Percentiles rank a stretch among this genome's conserved stretches.
Conservation (phyloP, 2,113 vertebrate species). For the Piaya cayana region DNA sequence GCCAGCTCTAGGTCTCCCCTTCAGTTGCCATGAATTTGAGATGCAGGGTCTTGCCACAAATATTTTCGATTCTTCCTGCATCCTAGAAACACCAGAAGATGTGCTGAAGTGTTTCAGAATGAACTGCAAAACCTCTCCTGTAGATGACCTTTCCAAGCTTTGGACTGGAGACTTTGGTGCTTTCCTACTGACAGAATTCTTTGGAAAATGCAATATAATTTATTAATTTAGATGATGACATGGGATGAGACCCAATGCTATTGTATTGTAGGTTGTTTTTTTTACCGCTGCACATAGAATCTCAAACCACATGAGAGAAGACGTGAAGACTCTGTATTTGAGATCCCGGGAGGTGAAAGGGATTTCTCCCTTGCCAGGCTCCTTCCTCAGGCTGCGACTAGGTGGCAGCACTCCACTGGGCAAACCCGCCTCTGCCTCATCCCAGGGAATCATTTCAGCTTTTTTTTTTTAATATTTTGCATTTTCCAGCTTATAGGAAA, state of each 20-base stretch:
- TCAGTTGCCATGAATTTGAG: background rate
- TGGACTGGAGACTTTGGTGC: background rate
- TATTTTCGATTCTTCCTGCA: background rate
- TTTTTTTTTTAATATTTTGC: background rate
- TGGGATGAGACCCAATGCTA: rapidly evolving
- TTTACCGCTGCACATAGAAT: background rate
- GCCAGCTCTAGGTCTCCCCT: background rate
- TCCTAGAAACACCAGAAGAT: background rate
- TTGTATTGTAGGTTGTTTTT: rapidly evolving
- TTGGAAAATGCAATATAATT: rapidly evolving
- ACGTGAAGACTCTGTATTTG: rapidly evolving
- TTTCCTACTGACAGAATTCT: background rate
- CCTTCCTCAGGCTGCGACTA: slow-evolving; percentile 3
- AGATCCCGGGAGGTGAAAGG: no score
- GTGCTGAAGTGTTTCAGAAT: background rate
- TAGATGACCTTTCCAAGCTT: background rate
- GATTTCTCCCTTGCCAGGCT: background rate
- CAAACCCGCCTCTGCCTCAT: background rate
- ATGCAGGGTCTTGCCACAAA: background rate
- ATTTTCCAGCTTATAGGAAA: background rate
- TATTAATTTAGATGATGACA: background rate
- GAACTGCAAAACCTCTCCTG: background rate
- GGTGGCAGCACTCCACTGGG: slow-evolving; percentile 63
- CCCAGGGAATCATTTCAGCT: rapidly evolving
- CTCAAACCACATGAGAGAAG: background rate